Conservation (phyloP, 2,888 invertebrate genomes). For the Drosophila yooni region DNA sequence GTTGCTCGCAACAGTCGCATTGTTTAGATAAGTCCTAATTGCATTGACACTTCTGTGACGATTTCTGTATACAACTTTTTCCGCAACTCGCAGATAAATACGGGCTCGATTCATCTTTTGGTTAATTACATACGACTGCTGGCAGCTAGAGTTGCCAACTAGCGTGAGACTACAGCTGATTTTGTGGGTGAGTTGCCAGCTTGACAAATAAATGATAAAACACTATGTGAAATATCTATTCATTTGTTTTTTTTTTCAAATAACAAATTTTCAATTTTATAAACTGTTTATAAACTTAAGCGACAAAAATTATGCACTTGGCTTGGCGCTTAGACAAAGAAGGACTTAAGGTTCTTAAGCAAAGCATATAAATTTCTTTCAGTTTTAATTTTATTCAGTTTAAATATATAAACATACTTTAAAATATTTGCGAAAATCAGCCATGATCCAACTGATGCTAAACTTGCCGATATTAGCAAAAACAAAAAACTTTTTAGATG, state of each 20-base stretch:
- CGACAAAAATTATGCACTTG: too few species aligned
- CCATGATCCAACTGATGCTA: not conserved
- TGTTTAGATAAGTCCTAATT: not conserved
- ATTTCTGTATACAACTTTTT: not conserved
- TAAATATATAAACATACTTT: not conserved
- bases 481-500: not conserved
- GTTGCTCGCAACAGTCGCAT: not conserved
- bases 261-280: not conserved
- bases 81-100: not conserved
- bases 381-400: too few species aligned
- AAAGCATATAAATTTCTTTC: not conserved
- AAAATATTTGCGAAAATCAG: not conserved
- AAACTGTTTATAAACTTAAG: too few species aligned
- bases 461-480: not conserved
- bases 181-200: not conserved
- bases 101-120: constrained; percentile 30
- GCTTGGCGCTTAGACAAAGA: too few species aligned
- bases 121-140: constrained; percentile 1
- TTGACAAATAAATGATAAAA: not conserved
- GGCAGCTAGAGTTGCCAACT: constrained; percentile 25
- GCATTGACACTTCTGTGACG: not conserved
- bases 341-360: not conserved
- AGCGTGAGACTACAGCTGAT: not conserved
- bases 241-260: not conserved
- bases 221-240: not conserved